Conservation (phyloP, 2,113 vertebrate genomes). For the Bolborhynchus lineola region DNA sequence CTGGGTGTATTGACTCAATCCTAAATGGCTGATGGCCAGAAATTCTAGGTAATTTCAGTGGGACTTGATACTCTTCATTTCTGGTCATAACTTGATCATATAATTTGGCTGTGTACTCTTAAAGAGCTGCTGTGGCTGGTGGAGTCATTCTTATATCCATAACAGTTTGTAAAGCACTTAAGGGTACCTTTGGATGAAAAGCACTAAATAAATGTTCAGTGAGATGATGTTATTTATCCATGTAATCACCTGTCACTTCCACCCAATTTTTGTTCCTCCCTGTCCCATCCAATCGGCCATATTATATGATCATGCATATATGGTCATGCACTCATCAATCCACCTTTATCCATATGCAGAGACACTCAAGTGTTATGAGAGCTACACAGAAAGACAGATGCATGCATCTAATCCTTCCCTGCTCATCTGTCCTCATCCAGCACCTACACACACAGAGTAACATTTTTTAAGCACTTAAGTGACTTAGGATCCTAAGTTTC, state of each 20-base stretch:
- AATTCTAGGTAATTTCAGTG: conserved; percentile 53
- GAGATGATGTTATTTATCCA: conserved; percentile 67
- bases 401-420: conserved; percentile 47
- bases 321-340: conserved; percentile 68
- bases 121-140: conserved; percentile 63
- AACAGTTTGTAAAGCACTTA: conserved; percentile 71
- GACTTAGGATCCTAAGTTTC: conserved; percentile 59
- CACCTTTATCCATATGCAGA: conserved; percentile 61
- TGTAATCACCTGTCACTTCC: conserved; percentile 70
- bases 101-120: conserved; percentile 64
- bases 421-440: conserved; percentile 60
- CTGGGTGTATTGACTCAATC: conserved; percentile 12
- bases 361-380: conserved; percentile 65
- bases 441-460: conserved; percentile 13
- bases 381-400: conserved; percentile 58
- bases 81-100: conserved; percentile 60
- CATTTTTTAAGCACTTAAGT: conserved; percentile 58
- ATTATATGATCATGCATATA: conserved; percentile 63
- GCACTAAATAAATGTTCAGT: conserved; percentile 65
- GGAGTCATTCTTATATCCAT: conserved; percentile 65
- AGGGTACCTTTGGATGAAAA: conserved; percentile 67
- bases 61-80: conserved; percentile 62
- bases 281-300: conserved; percentile 67
- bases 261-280: conserved; percentile 67
- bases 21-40: conserved; percentile 58